Conservation (phyloP, 2,888 invertebrate genomes). For the Actias luna region DNA sequence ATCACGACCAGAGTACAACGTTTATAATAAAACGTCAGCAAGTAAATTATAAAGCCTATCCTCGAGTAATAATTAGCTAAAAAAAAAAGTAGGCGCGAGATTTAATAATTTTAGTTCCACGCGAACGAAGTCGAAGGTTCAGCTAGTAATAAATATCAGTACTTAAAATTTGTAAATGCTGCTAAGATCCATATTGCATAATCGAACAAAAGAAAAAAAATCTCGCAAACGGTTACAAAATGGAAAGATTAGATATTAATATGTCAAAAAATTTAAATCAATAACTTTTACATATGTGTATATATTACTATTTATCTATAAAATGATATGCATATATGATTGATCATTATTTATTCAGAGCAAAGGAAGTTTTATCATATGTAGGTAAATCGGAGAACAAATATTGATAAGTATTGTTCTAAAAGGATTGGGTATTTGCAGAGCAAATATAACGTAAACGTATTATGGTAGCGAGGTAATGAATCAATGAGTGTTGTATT, state of each 20-base stretch:
- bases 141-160: no score
- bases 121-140: no score
- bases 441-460: slow-evolving; percentile 13
- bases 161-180: background rate
- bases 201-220: background rate
- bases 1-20: no score
- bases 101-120: no score
- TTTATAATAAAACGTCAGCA: no score
- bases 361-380: slow-evolving; percentile 42
- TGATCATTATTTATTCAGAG: slow-evolving; percentile 36
- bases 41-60: no score
- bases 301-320: slow-evolving; percentile 33
- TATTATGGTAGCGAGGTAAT: slow-evolving; percentile 13
- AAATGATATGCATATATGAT: slow-evolving; percentile 33
- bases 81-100: no score
- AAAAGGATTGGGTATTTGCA: slow-evolving; percentile 22
- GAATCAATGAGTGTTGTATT: slow-evolving; percentile 7
- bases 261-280: slow-evolving; percentile 27
- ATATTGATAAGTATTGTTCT: slow-evolving; percentile 39
- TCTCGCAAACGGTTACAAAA: background rate
- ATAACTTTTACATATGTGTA: slow-evolving; percentile 25
- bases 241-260: slow-evolving; percentile 15
- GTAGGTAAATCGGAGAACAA: slow-evolving; percentile 32
- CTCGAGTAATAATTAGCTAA: no score
- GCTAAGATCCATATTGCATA: background rate